A percentile compares a stretch with the other conserved stretches of the same genome.
Evolutionary conservation across 2,888 invertebrate species (phyloP).

Genomic region (Caenorhabditis angaria): DNA sequence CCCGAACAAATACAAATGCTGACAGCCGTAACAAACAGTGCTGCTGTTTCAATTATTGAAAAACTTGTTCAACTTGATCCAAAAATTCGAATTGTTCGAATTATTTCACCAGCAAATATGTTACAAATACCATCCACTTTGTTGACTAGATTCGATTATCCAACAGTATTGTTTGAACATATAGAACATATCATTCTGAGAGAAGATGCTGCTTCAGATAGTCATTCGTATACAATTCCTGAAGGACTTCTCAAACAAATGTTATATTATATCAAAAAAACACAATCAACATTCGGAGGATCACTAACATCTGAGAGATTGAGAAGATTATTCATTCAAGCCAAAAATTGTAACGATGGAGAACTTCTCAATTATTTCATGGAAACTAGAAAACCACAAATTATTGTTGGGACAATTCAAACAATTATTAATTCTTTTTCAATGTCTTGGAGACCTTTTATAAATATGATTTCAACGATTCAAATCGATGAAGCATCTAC

Average conservation of each 20-base stretch:
- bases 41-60: neutral
- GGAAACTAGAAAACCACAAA: neutral
- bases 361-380: neutral
- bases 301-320: neutral
- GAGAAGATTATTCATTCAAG: neutral
- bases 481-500: neutral
- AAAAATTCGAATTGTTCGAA: neutral
- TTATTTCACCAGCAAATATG: neutral
- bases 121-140: neutral
- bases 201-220: neutral
- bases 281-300: neutral
- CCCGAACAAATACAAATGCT: neutral
- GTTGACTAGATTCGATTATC: neutral
- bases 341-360: neutral
- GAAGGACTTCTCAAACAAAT: neutral
- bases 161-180: neutral
- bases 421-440: neutral
- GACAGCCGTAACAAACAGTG: neutral
- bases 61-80: neutral
- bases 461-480: neutral
- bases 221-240: neutral
- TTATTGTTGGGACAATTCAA: neutral
- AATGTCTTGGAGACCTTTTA: neutral
- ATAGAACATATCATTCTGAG: neutral
- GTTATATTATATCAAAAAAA: neutral